Conservation (phyloP, 2,797 vertebrate species). For the Vireo griseus region DNA sequence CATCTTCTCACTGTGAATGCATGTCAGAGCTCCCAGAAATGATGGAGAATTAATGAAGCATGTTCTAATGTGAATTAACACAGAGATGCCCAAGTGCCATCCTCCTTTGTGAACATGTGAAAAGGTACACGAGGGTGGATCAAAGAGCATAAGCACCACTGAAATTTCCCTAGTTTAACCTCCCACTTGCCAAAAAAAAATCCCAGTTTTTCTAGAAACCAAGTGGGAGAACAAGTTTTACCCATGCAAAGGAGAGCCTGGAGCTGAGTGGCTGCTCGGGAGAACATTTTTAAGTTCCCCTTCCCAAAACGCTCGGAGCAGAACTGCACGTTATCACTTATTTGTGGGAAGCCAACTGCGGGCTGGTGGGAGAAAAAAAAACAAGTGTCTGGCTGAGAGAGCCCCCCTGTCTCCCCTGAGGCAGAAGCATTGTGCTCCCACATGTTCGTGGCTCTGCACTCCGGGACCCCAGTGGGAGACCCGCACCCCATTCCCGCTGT, state of each 20-base stretch:
- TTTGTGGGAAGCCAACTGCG: fast-evolving
- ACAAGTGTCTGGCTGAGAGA: neutral
- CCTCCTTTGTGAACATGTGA: neutral
- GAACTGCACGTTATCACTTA: neutral
- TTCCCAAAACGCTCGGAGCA: neutral
- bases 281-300: neutral
- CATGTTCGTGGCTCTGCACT: fast-evolving
- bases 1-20: neutral
- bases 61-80: neutral
- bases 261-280: neutral
- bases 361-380: neutral
- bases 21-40: neutral
- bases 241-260: neutral
- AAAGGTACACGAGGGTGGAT: neutral
- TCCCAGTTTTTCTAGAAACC: neutral
- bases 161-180: neutral
- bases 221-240: neutral
- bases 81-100: neutral
- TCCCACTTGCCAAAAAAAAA: neutral
- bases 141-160: neutral
- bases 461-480: fast-evolving
- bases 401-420: neutral
- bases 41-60: slow-evolving; percentile 10
- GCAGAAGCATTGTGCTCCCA: neutral
- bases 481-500: fast-evolving